phyloP scores from a whole-genome alignment of 1,140 invertebrate species.

The Eurosta solidaginis region DNA sequence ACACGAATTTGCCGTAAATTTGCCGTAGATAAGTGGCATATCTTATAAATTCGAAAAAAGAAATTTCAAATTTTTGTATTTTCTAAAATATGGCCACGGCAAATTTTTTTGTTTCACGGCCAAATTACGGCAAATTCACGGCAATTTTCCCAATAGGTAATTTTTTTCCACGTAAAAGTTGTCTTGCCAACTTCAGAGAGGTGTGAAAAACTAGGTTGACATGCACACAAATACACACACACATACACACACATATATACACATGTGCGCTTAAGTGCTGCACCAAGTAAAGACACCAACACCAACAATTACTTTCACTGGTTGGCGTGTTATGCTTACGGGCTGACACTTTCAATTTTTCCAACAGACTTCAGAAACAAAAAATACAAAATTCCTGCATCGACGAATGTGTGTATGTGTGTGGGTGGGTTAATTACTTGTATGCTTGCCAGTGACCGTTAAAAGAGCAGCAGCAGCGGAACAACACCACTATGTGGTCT shows the following conservation, averaged over 20 bases:
- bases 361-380: neutral
- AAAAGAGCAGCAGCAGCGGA: neutral
- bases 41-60: too few species aligned
- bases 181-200: too few species aligned
- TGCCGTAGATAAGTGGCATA: too few species aligned
- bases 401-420: neutral
- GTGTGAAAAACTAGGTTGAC: neutral
- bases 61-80: too few species aligned
- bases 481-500: too few species aligned
- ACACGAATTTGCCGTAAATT: too few species aligned
- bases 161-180: too few species aligned
- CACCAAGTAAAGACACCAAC: neutral
- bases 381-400: neutral
- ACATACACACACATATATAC: too few species aligned
- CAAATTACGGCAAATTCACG: too few species aligned
- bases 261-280: neutral
- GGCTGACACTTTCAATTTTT: constrained; percentile 27
- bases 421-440: neutral
- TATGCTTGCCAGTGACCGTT: neutral
- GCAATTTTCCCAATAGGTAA: too few species aligned
- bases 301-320: constrained; percentile 8
- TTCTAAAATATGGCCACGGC: too few species aligned
- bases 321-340: neutral
- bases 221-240: neutral
- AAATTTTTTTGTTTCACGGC: too few species aligned